Percentiles rank a stretch among this genome's conserved stretches.
phyloP scores from a whole-genome alignment of 2,888 invertebrate species.

The Drosophila lacicola region DNA sequence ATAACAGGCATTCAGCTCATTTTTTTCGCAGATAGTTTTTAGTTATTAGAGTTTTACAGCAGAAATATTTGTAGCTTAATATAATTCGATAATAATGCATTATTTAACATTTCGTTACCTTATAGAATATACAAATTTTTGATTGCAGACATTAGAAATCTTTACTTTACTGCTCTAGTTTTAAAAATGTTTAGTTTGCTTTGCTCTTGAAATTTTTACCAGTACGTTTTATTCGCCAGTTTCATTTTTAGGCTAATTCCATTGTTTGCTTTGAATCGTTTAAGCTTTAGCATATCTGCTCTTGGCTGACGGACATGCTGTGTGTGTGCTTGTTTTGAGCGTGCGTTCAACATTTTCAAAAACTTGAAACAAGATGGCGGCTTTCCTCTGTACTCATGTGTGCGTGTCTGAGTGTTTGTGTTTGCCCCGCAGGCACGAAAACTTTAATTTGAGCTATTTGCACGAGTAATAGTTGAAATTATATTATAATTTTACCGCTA shows the following conservation, averaged over 20 bases:
- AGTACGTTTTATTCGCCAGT: background rate
- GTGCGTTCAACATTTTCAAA: constrained; percentile 61
- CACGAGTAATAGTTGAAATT: constrained; percentile 68
- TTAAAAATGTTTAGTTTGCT: too few species aligned
- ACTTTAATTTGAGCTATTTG: constrained; percentile 77
- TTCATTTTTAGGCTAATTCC: background rate
- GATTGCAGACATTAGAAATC: too few species aligned
- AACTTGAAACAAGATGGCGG: constrained; percentile 77
- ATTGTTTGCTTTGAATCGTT: background rate
- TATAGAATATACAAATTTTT: too few species aligned
- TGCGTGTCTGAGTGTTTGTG: constrained; percentile 21
- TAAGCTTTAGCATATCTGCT: constrained; percentile 2
- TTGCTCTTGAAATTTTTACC: background rate
- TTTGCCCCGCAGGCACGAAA: constrained; percentile 64
- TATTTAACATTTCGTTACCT: too few species aligned
- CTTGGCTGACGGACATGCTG: constrained; percentile 16
- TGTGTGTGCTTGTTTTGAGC: constrained; percentile 42
- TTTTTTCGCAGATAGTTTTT: too few species aligned
- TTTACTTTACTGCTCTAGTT: too few species aligned
- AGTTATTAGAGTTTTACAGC: too few species aligned
- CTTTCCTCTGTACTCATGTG: constrained; percentile 10
- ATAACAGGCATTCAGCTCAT: too few species aligned
- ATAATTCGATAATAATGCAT: too few species aligned
- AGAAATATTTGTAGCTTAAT: too few species aligned
- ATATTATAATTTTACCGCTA: constrained; percentile 67